Percentiles rank a stretch among this genome's conserved stretches.
These are phyloP conservation scores for Monoplex corrugatus DNA, from an alignment of 2,888 invertebrate species.

Conservation along the genomic window DNA sequence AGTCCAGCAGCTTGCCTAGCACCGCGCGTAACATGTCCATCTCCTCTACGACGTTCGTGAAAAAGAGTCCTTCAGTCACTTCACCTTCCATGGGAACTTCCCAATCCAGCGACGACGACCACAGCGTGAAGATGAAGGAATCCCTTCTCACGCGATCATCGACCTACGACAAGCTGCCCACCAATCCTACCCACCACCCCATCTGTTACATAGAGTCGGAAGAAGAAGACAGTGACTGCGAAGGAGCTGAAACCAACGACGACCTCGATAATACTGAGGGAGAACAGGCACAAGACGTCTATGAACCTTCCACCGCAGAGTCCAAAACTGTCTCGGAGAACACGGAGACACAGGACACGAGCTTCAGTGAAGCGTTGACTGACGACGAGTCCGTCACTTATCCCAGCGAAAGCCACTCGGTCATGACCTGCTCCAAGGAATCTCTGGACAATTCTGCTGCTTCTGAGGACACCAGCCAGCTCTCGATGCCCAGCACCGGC, in stretches of 20 bases:
- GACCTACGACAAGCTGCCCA: conserved; percentile 46
- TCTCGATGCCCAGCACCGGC: conserved; percentile 51
- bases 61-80: conserved; percentile 35
- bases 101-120: neutral
- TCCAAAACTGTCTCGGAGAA: conserved; percentile 49
- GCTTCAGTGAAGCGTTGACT: neutral
- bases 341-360: neutral
- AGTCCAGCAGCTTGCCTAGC: conserved; percentile 27
- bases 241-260: neutral
- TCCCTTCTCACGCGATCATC: conserved; percentile 30
- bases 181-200: neutral
- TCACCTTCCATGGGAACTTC: conserved; percentile 15
- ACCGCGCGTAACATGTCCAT: conserved; percentile 10
- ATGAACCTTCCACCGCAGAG: conserved; percentile 55
- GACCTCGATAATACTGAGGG: neutral
- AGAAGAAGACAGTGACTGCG: neutral
- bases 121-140: neutral
- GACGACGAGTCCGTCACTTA: neutral
- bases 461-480: neutral
- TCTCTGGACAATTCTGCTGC: conserved; percentile 32
- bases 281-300: conserved; percentile 44
- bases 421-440: neutral
- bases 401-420: neutral
- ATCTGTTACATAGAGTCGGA: neutral
- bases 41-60: conserved; percentile 15